Conservation (phyloP, 2,797 vertebrate species). For the Silurus aristotelis region DNA sequence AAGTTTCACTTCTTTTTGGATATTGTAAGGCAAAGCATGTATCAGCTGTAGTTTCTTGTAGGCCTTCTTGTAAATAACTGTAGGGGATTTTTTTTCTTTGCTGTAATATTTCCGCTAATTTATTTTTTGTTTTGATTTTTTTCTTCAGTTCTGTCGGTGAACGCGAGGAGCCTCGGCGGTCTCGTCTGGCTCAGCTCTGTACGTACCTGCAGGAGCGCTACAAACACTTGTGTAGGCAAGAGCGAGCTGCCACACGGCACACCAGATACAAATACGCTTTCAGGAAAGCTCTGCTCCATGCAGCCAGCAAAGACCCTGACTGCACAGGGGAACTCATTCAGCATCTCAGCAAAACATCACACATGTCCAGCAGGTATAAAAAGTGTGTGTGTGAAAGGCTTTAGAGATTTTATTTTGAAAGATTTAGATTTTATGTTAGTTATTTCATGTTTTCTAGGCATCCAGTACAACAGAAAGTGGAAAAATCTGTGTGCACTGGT, state of each 20-base stretch:
- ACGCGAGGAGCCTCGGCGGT: conserved; percentile 79
- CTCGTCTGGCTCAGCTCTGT: conserved; percentile 92
- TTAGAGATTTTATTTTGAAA: conserved; percentile 17
- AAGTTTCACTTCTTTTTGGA: not conserved
- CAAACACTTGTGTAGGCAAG: conserved; percentile 97
- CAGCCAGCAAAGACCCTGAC: conserved; percentile 89
- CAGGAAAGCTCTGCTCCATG: conserved; percentile 92
- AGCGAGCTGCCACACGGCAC: conserved; percentile 90
- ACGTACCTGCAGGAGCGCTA: conserved; percentile 98
- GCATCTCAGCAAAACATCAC: conserved; percentile 79
- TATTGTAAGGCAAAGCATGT: not conserved
- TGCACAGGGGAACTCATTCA: conserved; percentile 86
- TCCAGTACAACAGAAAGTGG: conserved; percentile 73
- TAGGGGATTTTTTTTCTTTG: not conserved
- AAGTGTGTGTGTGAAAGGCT: not conserved
- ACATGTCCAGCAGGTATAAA: conserved; percentile 77
- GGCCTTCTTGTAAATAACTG: not conserved
- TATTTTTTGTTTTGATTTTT: not conserved
- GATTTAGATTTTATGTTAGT: not conserved
- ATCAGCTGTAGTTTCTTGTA: not conserved
- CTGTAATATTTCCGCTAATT: not conserved
- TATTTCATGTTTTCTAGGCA: conserved; percentile 74
- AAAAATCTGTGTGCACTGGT: conserved; percentile 83
- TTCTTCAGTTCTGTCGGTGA: conserved; percentile 77
- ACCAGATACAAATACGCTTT: conserved; percentile 92